A percentile compares a stretch with the other conserved stretches of the same genome.
Evolutionary conservation across 2,888 invertebrate species (phyloP).

Genomic region (Philopedon plagiatum): DNA sequence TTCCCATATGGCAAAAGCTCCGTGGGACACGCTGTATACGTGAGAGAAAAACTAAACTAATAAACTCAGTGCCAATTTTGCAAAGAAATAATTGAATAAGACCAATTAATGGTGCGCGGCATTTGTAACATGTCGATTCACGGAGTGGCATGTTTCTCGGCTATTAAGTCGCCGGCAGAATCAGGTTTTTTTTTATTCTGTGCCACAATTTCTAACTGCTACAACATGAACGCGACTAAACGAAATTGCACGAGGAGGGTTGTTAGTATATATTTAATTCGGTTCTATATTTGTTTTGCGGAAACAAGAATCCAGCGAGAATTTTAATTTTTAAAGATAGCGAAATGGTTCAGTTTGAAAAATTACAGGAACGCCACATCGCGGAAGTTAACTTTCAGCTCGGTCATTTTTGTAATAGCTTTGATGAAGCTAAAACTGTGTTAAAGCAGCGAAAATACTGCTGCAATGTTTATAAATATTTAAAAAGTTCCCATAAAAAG

Average conservation of each 20-base stretch:
- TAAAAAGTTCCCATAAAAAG: no score
- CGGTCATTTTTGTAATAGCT: background rate
- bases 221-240: conserved; percentile 30
- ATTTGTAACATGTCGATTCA: conserved; percentile 36
- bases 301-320: conserved; percentile 27
- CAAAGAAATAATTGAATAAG: conserved; percentile 38
- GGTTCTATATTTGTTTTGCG: conserved; percentile 27
- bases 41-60: conserved; percentile 15
- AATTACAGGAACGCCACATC: background rate
- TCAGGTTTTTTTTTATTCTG: conserved; percentile 24
- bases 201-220: conserved; percentile 27
- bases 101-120: conserved; percentile 34
- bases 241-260: conserved; percentile 24
- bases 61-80: conserved; percentile 24
- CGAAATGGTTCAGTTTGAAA: background rate
- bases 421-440: background rate
- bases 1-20: no score
- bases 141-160: conserved; percentile 30
- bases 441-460: background rate
- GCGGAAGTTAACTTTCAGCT: background rate
- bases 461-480: no score
- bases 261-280: conserved; percentile 30
- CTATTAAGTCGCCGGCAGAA: conserved; percentile 28
- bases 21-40: background rate
- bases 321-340: conserved; percentile 33